Evolutionary conservation across 2,797 vertebrate genomes (phyloP).

Genomic region (Trematomus bernacchii): DNA sequence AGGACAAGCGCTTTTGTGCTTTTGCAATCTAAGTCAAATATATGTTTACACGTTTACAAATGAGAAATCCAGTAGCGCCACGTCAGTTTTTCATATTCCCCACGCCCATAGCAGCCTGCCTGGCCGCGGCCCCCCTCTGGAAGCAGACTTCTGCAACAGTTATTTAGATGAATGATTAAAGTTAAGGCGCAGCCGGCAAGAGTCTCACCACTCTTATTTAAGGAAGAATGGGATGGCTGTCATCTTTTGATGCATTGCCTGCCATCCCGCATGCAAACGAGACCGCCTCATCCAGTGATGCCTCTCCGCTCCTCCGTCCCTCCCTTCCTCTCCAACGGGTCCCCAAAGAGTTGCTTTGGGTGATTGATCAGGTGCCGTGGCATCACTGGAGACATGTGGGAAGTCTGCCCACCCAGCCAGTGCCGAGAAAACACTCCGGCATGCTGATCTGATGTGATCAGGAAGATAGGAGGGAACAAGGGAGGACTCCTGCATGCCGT

Average conservation of each 20-base stretch:
- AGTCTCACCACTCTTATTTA: conserved; percentile 85
- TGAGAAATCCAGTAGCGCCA: conserved; percentile 78
- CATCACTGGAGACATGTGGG: conserved; percentile 69
- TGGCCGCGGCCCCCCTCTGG: conserved; percentile 41
- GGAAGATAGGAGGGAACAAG: conserved; percentile 63
- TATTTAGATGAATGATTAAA: conserved; percentile 91
- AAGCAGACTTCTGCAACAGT: conserved; percentile 78
- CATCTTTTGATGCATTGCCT: conserved; percentile 89
- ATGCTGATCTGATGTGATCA: conserved; percentile 69
- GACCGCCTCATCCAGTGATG: conserved; percentile 44
- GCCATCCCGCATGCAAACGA: conserved; percentile 84
- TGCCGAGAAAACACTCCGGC: conserved; percentile 39
- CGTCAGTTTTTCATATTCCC: conserved; percentile 79
- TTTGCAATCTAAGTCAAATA: conserved; percentile 84
- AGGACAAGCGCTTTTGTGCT: conserved; percentile 63
- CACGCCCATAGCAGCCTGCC: conserved; percentile 43
- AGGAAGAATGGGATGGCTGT: conserved; percentile 85
- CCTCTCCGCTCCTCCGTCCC: conserved; percentile 17
- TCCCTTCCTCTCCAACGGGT: conserved; percentile 43
- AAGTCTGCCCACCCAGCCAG: conserved; percentile 63
- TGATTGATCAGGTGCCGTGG: conserved; percentile 81
- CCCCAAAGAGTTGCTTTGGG: conserved; percentile 60
- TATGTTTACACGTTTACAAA: conserved; percentile 87
- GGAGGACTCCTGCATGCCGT: conserved; percentile 58
- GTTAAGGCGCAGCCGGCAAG: conserved; percentile 82